phyloP scores from a whole-genome alignment of 2,113 vertebrate species.

The Anser cygnoides region DNA sequence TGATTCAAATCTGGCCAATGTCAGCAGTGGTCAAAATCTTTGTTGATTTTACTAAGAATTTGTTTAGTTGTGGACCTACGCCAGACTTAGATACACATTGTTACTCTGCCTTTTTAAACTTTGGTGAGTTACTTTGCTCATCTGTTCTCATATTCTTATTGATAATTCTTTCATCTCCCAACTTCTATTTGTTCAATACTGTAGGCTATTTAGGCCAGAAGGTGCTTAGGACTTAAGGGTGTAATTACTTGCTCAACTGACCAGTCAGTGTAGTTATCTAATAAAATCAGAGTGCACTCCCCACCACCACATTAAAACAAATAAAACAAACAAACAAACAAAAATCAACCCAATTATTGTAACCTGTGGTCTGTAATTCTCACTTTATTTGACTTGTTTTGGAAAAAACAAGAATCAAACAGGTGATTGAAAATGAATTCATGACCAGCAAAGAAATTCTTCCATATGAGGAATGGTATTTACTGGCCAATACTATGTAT shows the following conservation, averaged over 20 bases:
- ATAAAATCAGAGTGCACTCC: not conserved
- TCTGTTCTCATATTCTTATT: not conserved
- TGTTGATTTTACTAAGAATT: not conserved
- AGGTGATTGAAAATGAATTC: not conserved
- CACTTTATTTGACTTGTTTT: not conserved
- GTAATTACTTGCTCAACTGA: not conserved
- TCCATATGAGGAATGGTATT: not conserved
- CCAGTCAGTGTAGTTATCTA: not conserved
- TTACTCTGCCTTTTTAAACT: not conserved
- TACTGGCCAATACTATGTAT: not conserved
- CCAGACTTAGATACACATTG: not conserved
- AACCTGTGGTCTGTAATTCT: not conserved
- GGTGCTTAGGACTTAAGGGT: not conserved
- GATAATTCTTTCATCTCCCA: not conserved
- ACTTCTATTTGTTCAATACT: not conserved
- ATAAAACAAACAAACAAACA: rapidly evolving
- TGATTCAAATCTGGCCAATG: not conserved
- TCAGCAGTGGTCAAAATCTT: not conserved
- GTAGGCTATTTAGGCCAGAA: not conserved
- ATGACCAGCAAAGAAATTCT: not conserved
- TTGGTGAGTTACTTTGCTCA: not conserved
- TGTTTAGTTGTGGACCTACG: not conserved
- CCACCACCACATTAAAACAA: not conserved
- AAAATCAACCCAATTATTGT: not conserved
- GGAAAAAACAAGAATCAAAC: not conserved